Base-by-base conservation (phyloP, 2,888 invertebrate genomes). In the Phasia obesa region DNA sequence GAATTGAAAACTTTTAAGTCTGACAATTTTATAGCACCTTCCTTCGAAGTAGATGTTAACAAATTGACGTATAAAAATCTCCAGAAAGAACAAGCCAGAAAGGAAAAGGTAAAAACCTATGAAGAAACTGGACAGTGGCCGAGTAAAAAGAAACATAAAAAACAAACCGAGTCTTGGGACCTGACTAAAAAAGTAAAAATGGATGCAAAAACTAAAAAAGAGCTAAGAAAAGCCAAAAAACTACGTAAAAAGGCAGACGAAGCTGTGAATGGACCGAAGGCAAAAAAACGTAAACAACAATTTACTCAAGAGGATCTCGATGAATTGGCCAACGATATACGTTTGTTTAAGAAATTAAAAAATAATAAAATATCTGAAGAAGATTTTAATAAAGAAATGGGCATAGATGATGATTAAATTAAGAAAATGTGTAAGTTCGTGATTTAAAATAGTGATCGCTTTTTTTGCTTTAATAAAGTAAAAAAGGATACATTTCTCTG, bases 341-440 rank as follows among this genome's bases (percentile, higher is more conserved):
- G 95, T 6, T 92, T 98, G 25, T 94, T 97, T 81, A 98, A 97
- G 90, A 97, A 96, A 87, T 92, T 97, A 0, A 98, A 97, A 90
- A 96, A 94, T 87, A 95, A 96, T 86, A 97, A 97, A 90, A 95
- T 95, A 31, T 92, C 93, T 0, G 92, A 94, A 69, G 94, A 94
- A 84, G 94, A 95, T 86, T 95, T 93, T 86, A 93, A 95, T 85
- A 92, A 93, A 86, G 92, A 93, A 85, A 94, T 95, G 89, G 94
- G 94, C 11, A 87, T 91, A 21, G 87, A 88, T 59, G 87, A 86
- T 2, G 65, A 71, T 4, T 42, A 42, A 42, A n/a, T 4, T 11
- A 42, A 13, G 3, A 38, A 38, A 15, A 38, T 13, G 38, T 38
- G 11, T 1, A 38, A 11, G 1, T 38, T 15, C 13, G 38, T 38